These are phyloP conservation scores for Halcyon chelicuti DNA, from an alignment of 2,797 vertebrate genomes.

Conservation along the genomic window DNA sequence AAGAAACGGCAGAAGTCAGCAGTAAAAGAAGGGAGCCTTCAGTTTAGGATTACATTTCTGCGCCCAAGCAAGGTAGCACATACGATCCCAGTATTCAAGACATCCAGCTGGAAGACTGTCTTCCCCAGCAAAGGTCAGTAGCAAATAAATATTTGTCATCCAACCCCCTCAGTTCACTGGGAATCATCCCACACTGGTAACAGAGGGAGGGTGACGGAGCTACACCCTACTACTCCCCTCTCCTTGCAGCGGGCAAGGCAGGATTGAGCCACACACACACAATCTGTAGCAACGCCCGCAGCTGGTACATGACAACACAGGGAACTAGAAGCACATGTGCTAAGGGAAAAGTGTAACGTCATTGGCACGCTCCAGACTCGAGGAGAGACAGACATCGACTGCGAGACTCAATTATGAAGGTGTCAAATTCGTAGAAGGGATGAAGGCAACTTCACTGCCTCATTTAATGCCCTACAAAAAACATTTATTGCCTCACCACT, in stretches of 20 bases:
- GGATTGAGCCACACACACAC: neutral
- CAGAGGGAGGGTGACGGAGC: neutral
- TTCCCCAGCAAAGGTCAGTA: neutral
- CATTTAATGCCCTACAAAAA: neutral
- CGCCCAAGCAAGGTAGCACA: neutral
- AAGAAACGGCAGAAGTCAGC: neutral
- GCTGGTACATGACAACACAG: neutral
- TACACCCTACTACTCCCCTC: neutral
- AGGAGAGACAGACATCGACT: conserved; percentile 36
- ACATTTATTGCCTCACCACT: neutral
- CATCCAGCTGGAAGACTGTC: neutral
- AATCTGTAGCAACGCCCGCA: neutral
- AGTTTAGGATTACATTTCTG: neutral
- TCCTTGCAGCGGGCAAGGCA: neutral
- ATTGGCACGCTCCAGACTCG: neutral
- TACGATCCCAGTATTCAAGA: neutral
- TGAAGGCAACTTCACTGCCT: neutral
- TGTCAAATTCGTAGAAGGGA: neutral
- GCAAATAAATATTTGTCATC: neutral
- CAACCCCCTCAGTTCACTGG: rapidly evolving
- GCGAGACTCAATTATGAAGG: conserved; percentile 27
- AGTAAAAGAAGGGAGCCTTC: neutral
- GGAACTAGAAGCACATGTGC: conserved; percentile 56
- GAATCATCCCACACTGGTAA: neutral
- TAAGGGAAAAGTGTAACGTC: neutral